These are phyloP conservation scores for Drosophila nr. medialis DNA, from an alignment of 2,888 invertebrate genomes.

Conservation along the genomic window DNA sequence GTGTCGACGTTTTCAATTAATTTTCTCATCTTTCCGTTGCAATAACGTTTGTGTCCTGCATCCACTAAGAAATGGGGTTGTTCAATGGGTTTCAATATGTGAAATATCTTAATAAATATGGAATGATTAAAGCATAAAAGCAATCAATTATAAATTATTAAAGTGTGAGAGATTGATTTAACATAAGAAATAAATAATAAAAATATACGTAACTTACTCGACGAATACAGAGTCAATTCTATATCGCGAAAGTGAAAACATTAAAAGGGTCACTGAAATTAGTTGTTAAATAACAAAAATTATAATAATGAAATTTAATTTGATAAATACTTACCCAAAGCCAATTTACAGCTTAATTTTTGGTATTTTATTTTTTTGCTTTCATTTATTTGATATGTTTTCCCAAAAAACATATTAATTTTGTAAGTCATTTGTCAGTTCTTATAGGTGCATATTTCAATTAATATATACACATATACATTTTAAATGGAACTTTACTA, in stretches of 20 bases:
- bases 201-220: background rate
- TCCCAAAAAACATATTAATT: background rate
- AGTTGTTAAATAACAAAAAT: background rate
- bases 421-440: background rate
- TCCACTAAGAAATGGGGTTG: constrained; percentile 2
- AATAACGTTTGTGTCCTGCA: constrained; percentile 3
- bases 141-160: background rate
- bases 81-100: background rate
- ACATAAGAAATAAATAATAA: background rate
- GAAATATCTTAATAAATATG: background rate
- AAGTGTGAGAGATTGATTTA: background rate
- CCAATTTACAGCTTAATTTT: background rate
- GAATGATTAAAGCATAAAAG: background rate
- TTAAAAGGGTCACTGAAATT: background rate
- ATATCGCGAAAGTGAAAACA: background rate
- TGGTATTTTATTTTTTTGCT: background rate
- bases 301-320: background rate
- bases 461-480: constrained; percentile 25
- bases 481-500: constrained; percentile 20
- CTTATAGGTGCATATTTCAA: constrained; percentile 4
- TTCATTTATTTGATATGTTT: background rate
- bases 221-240: background rate
- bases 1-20: constrained; percentile 28
- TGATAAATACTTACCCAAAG: background rate
- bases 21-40: constrained; percentile 18